Percentiles rank a stretch among this genome's conserved stretches.
phyloP scores from a whole-genome alignment of 2,113 vertebrate species.

The Potamarius usumacintae region DNA sequence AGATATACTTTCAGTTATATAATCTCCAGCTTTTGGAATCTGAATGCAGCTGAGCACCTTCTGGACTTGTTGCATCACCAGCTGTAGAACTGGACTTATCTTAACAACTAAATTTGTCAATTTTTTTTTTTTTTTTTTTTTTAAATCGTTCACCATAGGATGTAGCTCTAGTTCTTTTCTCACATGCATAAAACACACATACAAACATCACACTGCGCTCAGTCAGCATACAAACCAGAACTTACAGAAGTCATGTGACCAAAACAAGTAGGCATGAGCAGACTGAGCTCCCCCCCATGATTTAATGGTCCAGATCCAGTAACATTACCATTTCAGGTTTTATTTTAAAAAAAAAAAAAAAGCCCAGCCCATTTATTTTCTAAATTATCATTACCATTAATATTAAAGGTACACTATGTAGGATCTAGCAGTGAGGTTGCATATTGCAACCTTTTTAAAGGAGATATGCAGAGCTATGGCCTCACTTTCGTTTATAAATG shows the following conservation, averaged over 20 bases:
- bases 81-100: background rate
- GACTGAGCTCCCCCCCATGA: background rate
- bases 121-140: background rate
- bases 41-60: background rate
- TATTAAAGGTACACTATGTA: background rate
- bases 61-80: background rate
- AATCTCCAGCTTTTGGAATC: background rate
- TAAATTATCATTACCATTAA: background rate
- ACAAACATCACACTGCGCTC: background rate
- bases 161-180: background rate
- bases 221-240: background rate
- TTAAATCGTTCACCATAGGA: background rate
- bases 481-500: too few relatives aligned
- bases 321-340: too few relatives aligned
- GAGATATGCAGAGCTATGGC: too few relatives aligned
- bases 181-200: background rate
- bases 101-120: background rate
- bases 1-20: background rate
- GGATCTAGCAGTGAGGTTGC: too few relatives aligned
- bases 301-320: too few relatives aligned
- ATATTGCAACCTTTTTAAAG: too few relatives aligned
- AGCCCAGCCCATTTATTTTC: background rate
- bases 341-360: too few relatives aligned
- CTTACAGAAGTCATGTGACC: background rate
- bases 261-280: too few relatives aligned